phyloP scores from a whole-genome alignment of 2,888 invertebrate species.

The Drosophila trichaetosa region DNA sequence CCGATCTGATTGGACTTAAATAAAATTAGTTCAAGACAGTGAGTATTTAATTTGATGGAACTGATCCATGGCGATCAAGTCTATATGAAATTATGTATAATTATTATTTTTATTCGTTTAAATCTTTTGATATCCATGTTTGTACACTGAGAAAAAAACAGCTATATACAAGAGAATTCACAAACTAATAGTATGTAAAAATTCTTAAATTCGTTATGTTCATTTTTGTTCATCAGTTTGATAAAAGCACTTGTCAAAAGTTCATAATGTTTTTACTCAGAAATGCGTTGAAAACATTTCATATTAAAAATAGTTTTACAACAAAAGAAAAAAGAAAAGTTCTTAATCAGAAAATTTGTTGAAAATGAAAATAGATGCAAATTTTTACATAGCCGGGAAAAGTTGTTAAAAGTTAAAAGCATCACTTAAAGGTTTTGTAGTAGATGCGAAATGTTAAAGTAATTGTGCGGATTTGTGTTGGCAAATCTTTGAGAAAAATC shows the following conservation, averaged over 20 bases:
- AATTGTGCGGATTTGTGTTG: conserved; percentile 11
- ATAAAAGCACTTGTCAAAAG: background rate
- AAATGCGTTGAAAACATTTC: background rate
- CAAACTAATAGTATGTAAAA: background rate
- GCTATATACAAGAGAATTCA: background rate
- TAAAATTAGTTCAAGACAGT: conserved; percentile 2
- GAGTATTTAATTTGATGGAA: background rate
- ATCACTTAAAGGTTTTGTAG: background rate
- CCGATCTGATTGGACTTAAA: background rate
- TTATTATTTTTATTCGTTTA: background rate
- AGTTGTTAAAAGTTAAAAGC: background rate
- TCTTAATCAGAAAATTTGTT: background rate
- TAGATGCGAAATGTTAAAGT: conserved; percentile 13
- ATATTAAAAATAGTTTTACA: background rate
- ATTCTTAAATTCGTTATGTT: background rate
- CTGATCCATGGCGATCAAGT: background rate
- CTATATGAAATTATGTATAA: background rate
- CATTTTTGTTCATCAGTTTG: background rate
- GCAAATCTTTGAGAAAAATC: conserved; percentile 19
- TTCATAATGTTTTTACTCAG: background rate
- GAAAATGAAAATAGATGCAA: background rate
- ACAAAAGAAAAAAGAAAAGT: background rate
- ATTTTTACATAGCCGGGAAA: background rate
- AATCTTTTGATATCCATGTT: background rate
- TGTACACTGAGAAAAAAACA: background rate